Evolutionary conservation across 2,113 vertebrate species (phyloP), one percentile per base, ranked within the genome.

Genomic region (Melanostigma gelatinosum): DNA sequence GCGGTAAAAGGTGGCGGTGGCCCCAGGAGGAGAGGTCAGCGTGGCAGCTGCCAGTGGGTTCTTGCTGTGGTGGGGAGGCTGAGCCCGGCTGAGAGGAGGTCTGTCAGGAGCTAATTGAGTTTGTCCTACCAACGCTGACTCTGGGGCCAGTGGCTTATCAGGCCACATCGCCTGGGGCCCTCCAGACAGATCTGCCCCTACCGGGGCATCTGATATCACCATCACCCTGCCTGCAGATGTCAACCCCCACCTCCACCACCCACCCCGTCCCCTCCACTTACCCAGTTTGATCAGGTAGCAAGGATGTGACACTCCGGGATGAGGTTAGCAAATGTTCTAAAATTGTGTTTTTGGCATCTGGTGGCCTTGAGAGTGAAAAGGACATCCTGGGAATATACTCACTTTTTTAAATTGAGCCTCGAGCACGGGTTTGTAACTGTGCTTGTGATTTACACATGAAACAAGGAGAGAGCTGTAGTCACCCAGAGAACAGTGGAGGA

Each of bases 61-160:
- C 84, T 79, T 83, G 88, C 88, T 87, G 88, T 86, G 90, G 83
- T 70, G 84, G 80, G 66, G 63, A 87, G 84, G 87, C 88, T 82
- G 87, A 87, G 85, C 73, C 27, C 81, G 89, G 88, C 89, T 88
- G 87, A 82, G 88, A 85, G 89, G 83, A 89, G 90, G 91, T 93
- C 89, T 94, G 93, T 94, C 93, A 94, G 89, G 89, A 94, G 94
- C 93, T 96, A 95, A 95, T 95, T 96, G 94, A 95, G 94, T 95
- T 95, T 85, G 92, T 93, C 92, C 89, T 90, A 88, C 88, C 89
- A 75, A 82, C 89, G 79, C 88, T 81, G 91, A 93, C 92, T 95
- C 91, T 84, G 88, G 90, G 92, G 91, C 94, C 93, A 90, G 84
- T 93, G 93, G 93, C 92, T 94, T 95, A 94, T 94, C 94, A 91